These are phyloP conservation scores for Rhadina sibilatrix DNA, from an alignment of 2,113 vertebrate species.

Conservation along the genomic window DNA sequence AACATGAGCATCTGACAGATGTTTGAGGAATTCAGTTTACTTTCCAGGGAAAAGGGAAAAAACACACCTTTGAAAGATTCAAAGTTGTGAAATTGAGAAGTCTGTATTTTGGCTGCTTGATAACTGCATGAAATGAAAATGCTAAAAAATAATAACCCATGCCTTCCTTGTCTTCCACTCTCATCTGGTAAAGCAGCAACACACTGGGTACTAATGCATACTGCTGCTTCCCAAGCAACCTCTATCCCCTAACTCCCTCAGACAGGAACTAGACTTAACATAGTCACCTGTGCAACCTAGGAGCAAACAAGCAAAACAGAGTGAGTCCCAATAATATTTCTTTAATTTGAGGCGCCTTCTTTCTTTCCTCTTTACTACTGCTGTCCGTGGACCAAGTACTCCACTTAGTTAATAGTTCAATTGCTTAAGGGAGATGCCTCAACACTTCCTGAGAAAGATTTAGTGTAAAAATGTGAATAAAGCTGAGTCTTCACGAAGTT, in stretches of 20 bases:
- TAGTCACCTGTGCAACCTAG: not conserved
- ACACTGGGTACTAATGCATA: not conserved
- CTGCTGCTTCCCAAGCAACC: not conserved
- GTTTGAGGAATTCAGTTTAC: not conserved
- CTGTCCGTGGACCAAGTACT: not conserved
- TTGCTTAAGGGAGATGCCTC: not conserved
- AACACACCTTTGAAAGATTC: not conserved
- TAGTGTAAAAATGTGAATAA: not conserved
- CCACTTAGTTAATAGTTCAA: fast-evolving
- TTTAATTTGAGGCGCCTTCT: not conserved
- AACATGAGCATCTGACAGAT: not conserved
- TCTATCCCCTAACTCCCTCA: not conserved
- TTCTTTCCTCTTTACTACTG: not conserved
- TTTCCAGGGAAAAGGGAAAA: not conserved
- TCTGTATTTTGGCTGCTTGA: not conserved
- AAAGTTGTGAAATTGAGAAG: not conserved
- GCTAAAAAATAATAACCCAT: not conserved
- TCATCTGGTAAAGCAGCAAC: not conserved
- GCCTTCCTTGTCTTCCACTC: not conserved
- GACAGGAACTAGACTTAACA: not conserved
- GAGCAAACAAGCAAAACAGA: not conserved
- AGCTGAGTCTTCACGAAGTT: not conserved
- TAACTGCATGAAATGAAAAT: not conserved
- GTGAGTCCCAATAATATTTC: not conserved
- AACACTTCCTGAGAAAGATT: not conserved